Percentiles rank a stretch among this genome's conserved stretches.
phyloP scores from a whole-genome alignment of 2,888 invertebrate species.

The Formica aserva region DNA sequence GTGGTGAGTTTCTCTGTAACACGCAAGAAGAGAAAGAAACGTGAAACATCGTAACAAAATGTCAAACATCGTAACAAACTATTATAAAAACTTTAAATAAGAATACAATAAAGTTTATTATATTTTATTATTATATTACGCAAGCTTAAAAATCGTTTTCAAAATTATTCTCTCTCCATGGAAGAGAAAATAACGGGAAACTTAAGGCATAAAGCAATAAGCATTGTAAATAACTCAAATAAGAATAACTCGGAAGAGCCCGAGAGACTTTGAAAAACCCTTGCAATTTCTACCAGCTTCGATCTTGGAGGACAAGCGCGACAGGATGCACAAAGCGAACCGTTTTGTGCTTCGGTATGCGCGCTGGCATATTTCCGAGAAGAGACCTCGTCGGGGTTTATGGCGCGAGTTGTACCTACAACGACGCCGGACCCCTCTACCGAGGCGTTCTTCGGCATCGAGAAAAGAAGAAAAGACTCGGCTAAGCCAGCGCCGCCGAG shows the following conservation, averaged over 20 bases:
- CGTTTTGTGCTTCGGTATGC: slow-evolving; percentile 73
- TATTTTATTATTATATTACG: background rate
- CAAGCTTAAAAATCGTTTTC: background rate
- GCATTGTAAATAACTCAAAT: background rate
- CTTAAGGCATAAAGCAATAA: background rate
- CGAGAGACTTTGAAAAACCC: slow-evolving; percentile 33
- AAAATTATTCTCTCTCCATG: background rate
- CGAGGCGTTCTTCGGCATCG: slow-evolving; percentile 69
- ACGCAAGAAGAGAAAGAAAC: slow-evolving; percentile 57
- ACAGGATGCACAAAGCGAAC: slow-evolving; percentile 64
- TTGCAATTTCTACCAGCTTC: slow-evolving; percentile 44
- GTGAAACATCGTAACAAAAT: background rate
- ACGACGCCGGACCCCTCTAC: slow-evolving; percentile 70
- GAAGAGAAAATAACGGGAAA: background rate
- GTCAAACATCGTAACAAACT: background rate
- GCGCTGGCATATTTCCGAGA: slow-evolving; percentile 79
- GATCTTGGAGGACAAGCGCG: slow-evolving; percentile 53
- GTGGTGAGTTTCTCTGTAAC: slow-evolving; percentile 90
- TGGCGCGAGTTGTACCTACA: slow-evolving; percentile 81
- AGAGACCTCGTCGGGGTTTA: slow-evolving; percentile 80
- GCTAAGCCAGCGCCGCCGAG: slow-evolving; percentile 69
- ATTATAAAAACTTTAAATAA: background rate
- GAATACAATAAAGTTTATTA: background rate
- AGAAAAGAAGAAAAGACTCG: slow-evolving; percentile 77
- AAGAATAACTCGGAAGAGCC: slow-evolving; percentile 29